Conservation (phyloP, 2,888 invertebrate species). For the Odontocolon sp. region DNA sequence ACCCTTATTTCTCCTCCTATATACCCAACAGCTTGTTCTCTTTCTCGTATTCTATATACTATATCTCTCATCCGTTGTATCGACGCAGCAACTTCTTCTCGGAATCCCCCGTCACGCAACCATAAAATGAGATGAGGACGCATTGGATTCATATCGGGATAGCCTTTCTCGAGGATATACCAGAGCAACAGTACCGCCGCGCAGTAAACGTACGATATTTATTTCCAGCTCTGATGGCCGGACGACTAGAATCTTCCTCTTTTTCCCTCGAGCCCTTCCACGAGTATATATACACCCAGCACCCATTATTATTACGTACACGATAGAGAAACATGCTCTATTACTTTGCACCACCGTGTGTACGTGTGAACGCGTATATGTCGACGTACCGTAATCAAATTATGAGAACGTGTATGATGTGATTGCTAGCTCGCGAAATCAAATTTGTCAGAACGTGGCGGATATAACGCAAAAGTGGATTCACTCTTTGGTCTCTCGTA, state of each 20-base stretch:
- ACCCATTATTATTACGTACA: too few species aligned
- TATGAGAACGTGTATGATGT: neutral
- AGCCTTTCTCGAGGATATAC: neutral
- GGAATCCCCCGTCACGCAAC: constrained; percentile 30
- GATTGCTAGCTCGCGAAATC: neutral
- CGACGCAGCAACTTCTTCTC: constrained; percentile 51
- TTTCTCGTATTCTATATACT: constrained; percentile 15
- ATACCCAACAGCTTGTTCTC: neutral
- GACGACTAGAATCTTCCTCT: too few species aligned
- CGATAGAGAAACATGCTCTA: too few species aligned
- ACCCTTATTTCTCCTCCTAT: constrained; percentile 23
- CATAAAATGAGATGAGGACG: constrained; percentile 46
- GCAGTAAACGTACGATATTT: neutral
- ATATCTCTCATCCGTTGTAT: constrained; percentile 26
- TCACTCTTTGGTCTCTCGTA: neutral
- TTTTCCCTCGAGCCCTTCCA: too few species aligned
- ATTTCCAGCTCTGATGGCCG: neutral
- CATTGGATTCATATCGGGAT: constrained; percentile 49
- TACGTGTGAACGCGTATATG: neutral
- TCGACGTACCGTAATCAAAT: neutral
- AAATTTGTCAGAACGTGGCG: constrained; percentile 8
- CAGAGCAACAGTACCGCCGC: neutral
- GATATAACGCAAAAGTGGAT: constrained; percentile 1
- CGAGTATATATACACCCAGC: too few species aligned
- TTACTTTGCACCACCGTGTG: neutral